Conservation (phyloP, 2,113 vertebrate genomes). For the Gambusia affinis region DNA sequence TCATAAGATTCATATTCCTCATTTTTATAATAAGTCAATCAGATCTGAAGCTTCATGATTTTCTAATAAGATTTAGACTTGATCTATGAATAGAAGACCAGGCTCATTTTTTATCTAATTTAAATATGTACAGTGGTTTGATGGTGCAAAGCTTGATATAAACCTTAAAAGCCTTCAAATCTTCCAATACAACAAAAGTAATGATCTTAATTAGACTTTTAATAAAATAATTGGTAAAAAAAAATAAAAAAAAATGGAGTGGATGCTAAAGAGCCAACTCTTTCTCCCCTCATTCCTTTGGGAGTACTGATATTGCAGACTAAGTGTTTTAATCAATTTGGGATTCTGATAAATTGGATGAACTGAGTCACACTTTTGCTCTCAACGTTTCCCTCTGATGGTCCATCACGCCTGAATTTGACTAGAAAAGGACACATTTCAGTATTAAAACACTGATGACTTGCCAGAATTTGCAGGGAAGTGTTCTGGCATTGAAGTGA, state of each 20-base stretch:
- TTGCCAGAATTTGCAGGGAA: neutral
- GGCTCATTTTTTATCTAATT: neutral
- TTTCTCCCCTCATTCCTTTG: neutral
- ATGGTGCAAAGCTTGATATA: neutral
- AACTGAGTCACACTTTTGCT: neutral
- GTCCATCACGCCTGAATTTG: neutral
- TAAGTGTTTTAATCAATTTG: slow-evolving; percentile 1
- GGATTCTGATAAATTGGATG: neutral
- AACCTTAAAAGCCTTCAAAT: neutral
- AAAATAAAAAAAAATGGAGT: neutral
- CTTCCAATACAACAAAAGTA: neutral
- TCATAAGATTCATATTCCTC: neutral
- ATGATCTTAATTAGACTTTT: neutral
- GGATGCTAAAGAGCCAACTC: neutral
- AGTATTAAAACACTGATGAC: neutral
- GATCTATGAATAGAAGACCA: neutral
- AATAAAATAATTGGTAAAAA: neutral
- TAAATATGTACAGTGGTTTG: neutral
- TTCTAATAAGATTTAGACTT: neutral
- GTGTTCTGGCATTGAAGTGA: neutral
- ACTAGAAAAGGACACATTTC: slow-evolving; percentile 6
- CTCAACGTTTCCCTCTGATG: neutral
- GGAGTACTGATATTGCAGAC: neutral
- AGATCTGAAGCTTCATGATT: neutral
- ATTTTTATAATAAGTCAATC: neutral